Conservation (phyloP, 2,888 invertebrate species). For the Brachypalpus laphriformis region DNA sequence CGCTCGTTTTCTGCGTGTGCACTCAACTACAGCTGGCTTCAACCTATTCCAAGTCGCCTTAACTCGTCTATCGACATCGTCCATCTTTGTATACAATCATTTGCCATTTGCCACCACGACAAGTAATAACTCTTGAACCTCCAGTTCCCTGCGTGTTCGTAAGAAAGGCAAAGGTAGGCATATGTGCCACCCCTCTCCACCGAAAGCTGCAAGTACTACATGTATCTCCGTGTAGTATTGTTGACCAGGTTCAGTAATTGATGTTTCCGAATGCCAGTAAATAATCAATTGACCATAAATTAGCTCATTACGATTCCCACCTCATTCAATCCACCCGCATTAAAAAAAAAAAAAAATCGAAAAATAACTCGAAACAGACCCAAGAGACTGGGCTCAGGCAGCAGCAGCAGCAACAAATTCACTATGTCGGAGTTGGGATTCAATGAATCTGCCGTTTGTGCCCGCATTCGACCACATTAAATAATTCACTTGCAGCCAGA, state of each 20-base stretch:
- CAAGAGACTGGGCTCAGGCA: not conserved
- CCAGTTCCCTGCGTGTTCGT: not conserved
- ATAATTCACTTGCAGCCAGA: slow-evolving; percentile 73
- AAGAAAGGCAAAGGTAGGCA: not conserved
- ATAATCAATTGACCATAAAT: slow-evolving; percentile 83
- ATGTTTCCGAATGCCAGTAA: slow-evolving; percentile 83
- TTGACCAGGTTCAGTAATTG: slow-evolving; percentile 78
- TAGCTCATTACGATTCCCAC: slow-evolving; percentile 81
- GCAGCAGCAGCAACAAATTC: slow-evolving; percentile 27
- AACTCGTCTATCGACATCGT: slow-evolving; percentile 63
- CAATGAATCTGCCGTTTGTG: slow-evolving; percentile 65
- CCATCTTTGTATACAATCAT: slow-evolving; percentile 60
- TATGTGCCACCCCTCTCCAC: not conserved
- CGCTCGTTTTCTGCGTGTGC: slow-evolving; percentile 41
- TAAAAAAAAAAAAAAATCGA: slow-evolving; percentile 14
- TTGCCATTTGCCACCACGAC: slow-evolving; percentile 72
- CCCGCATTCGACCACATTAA: slow-evolving; percentile 70
- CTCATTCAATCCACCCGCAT: slow-evolving; percentile 74
- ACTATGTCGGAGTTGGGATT: slow-evolving; percentile 59
- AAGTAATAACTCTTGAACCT: slow-evolving; percentile 61
- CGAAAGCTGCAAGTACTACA: not conserved
- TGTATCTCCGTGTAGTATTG: slow-evolving; percentile 15
- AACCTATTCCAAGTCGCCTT: slow-evolving; percentile 9
- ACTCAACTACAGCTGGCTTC: not conserved
- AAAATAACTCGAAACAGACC: not conserved